phyloP scores from a whole-genome alignment of 1,140 invertebrate genomes.

The Drosophila gunungcola region DNA sequence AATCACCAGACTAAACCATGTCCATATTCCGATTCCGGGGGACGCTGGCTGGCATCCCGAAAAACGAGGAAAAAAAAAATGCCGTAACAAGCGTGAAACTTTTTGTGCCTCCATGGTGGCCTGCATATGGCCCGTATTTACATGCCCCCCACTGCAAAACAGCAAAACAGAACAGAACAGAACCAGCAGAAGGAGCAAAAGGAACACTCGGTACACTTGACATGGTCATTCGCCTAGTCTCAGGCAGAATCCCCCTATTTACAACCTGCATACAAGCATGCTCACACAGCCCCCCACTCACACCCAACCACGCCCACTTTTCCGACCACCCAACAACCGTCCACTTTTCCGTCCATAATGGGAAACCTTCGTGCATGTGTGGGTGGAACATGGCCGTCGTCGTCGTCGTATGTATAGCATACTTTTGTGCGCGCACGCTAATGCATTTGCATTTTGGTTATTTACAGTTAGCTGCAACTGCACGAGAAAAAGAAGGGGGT shows the following conservation, averaged over 20 bases:
- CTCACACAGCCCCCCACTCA: conserved; percentile 4
- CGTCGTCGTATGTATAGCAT: conserved; percentile 43
- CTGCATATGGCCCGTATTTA: conserved; percentile 27
- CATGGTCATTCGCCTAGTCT: conserved; percentile 67
- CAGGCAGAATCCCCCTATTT: conserved; percentile 41
- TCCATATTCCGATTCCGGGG: conserved; percentile 24
- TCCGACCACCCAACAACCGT: neutral
- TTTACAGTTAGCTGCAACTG: conserved; percentile 50
- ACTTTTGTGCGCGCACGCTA: conserved; percentile 61
- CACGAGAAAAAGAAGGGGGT: neutral
- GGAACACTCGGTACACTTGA: conserved; percentile 47
- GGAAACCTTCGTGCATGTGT: conserved; percentile 17
- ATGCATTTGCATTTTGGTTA: conserved; percentile 75
- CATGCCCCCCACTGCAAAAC: conserved; percentile 17
- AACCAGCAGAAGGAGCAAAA: conserved; percentile 23
- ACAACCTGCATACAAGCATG: conserved; percentile 59
- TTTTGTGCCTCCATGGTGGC: conserved; percentile 33
- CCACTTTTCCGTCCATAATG: neutral
- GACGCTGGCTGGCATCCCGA: conserved; percentile 2
- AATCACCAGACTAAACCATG: conserved; percentile 50
- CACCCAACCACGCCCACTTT: conserved; percentile 1
- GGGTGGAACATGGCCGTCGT: conserved; percentile 5
- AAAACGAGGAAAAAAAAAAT: conserved; percentile 15
- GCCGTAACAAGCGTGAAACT: conserved; percentile 45
- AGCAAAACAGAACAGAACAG: conserved; percentile 10